Evolutionary conservation across 1,140 invertebrate species (phyloP).

Genomic region (Anastatus disparis): DNA sequence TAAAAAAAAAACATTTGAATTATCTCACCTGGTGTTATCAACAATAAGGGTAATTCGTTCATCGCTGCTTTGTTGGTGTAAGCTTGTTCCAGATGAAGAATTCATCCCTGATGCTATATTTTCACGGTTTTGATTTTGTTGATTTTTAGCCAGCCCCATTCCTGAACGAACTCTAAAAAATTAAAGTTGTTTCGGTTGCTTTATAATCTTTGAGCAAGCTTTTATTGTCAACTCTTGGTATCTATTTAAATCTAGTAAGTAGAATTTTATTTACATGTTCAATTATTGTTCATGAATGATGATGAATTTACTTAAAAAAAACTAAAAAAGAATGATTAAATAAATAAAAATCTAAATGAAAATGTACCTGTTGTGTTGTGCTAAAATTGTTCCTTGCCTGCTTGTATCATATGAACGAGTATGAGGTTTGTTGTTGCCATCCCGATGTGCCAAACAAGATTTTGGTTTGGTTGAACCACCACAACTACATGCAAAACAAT

Average conservation of each 20-base stretch:
- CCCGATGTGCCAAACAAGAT: conserved; percentile 79
- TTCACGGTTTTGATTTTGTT: conserved; percentile 57
- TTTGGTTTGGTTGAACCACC: conserved; percentile 77
- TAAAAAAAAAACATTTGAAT: no score
- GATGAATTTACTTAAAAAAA: conserved; percentile 36
- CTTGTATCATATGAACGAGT: conserved; percentile 67
- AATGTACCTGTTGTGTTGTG: conserved; percentile 69
- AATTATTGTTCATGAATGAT: conserved; percentile 27
- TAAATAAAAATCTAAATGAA: conserved; percentile 51
- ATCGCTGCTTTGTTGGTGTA: conserved; percentile 67
- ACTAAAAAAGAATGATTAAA: conserved; percentile 46
- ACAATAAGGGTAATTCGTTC: conserved; percentile 91
- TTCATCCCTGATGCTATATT: conserved; percentile 44
- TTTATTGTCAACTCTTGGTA: conserved; percentile 50
- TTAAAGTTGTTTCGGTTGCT: conserved; percentile 36
- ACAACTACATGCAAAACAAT: conserved; percentile 72
- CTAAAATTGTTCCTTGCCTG: conserved; percentile 65
- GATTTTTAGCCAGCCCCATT: conserved; percentile 54
- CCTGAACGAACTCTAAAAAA: conserved; percentile 57
- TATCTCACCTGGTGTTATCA: conserved; percentile 83
- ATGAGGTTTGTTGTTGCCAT: conserved; percentile 68
- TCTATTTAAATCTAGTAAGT: conserved; percentile 8
- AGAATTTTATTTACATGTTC: conserved; percentile 35
- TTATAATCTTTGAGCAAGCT: no score
- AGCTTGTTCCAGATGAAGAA: conserved; percentile 46